These are phyloP conservation scores for Meiosimyza decipiens DNA, from an alignment of 2,888 invertebrate genomes.

Conservation along the genomic window DNA sequence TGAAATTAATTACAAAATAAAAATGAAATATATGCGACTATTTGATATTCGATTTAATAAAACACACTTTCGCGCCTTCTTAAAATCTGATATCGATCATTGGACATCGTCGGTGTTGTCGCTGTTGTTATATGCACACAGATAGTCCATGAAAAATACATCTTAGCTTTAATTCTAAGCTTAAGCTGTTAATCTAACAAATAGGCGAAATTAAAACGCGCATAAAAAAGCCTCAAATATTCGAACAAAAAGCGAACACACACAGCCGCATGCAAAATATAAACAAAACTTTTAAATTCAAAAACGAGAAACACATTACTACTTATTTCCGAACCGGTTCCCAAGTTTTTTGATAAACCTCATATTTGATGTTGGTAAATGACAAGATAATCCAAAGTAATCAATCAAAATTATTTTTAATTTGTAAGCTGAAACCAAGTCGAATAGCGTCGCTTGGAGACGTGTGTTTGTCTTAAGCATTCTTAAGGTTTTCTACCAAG, in stretches of 20 bases:
- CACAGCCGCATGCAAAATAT: conserved; percentile 40
- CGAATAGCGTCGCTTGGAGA: conserved; percentile 9
- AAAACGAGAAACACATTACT: not conserved
- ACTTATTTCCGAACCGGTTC: conserved; percentile 55
- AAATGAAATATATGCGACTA: no score
- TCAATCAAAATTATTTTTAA: conserved; percentile 64
- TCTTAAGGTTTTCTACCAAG: conserved; percentile 16
- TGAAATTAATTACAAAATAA: no score
- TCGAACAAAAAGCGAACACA: conserved; percentile 32
- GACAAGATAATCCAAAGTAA: conserved; percentile 65
- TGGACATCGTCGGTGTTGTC: no score
- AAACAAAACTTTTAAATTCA: not conserved
- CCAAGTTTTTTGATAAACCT: conserved; percentile 58
- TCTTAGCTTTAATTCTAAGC: no score
- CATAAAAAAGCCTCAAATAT: not conserved
- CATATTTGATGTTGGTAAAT: conserved; percentile 64
- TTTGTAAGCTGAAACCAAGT: conserved; percentile 60
- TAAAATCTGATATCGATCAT: no score
- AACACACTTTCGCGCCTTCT: not conserved
- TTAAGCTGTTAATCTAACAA: no score
- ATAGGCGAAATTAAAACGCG: conserved; percentile 10
- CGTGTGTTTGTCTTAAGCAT: conserved; percentile 42
- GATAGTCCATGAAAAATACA: no score
- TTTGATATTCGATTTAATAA: no score
- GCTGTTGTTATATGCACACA: no score